Conservation (phyloP, 2,113 vertebrate species). For the Motacilla tschutschensis region DNA sequence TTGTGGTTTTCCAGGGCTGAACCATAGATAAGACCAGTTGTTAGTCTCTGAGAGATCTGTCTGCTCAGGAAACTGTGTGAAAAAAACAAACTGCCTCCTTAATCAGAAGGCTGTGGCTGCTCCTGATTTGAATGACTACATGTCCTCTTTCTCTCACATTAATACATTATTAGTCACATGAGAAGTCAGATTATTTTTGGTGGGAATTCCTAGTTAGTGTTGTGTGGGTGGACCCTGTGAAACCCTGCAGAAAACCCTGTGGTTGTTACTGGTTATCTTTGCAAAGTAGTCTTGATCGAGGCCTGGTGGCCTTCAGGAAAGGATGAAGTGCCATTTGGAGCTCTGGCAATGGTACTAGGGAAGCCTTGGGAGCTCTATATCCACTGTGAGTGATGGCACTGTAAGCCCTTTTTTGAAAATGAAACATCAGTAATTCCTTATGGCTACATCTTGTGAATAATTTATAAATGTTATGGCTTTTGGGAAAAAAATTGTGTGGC, state of each 20-base stretch:
- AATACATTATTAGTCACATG: conserved; percentile 2
- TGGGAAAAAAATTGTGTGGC: not conserved
- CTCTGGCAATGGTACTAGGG: not conserved
- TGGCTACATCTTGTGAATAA: not conserved
- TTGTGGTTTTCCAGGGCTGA: not conserved
- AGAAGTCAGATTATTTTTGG: not conserved
- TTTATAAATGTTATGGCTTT: not conserved
- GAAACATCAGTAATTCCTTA: not conserved
- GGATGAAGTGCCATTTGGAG: not conserved
- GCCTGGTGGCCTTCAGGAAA: not conserved
- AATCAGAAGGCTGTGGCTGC: not conserved
- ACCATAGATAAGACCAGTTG: not conserved
- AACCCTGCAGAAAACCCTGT: not conserved
- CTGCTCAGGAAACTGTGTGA: not conserved
- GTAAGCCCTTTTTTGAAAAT: not conserved
- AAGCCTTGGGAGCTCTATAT: not conserved
- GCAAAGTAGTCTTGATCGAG: not conserved
- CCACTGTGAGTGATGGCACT: not conserved
- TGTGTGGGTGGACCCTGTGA: not conserved
- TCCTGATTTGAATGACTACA: conserved; percentile 5
- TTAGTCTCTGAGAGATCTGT: not conserved
- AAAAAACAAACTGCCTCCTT: conserved; percentile 27
- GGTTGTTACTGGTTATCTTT: not conserved
- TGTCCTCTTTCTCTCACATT: not conserved
- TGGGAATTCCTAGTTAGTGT: not conserved